Percentiles rank a stretch among this genome's conserved stretches.
Evolutionary conservation across 1,140 invertebrate genomes (phyloP).

Genomic region (Drosophila sp.): DNA sequence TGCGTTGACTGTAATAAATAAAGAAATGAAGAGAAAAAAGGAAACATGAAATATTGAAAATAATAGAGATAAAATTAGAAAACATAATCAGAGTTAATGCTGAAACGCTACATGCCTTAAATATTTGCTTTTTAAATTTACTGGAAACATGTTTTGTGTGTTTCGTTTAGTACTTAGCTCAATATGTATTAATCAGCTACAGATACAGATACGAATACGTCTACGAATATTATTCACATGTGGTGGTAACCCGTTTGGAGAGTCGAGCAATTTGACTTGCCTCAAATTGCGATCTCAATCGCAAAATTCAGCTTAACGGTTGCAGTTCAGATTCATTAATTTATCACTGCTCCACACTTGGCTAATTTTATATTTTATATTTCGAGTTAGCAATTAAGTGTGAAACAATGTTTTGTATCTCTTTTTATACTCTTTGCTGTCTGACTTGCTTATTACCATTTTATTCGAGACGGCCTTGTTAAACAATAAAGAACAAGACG

Average conservation of each 20-base stretch:
- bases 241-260: slow-evolving; percentile 47
- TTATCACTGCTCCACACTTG: slow-evolving; percentile 62
- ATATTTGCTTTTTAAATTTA: slow-evolving; percentile 51
- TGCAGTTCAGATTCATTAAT: slow-evolving; percentile 77
- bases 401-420: slow-evolving; percentile 65
- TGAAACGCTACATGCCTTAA: slow-evolving; percentile 39
- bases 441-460: slow-evolving; percentile 37
- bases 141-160: slow-evolving; percentile 48
- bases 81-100: slow-evolving; percentile 6
- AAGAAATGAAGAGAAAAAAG: slow-evolving; percentile 20
- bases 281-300: slow-evolving; percentile 27
- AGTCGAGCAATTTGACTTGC: slow-evolving; percentile 28
- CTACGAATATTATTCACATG: slow-evolving; percentile 2
- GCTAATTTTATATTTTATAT: slow-evolving; percentile 60
- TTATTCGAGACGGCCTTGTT: slow-evolving; percentile 44
- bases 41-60: slow-evolving; percentile 26
- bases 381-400: slow-evolving; percentile 74
- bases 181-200: slow-evolving; percentile 32
- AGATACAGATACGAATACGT: slow-evolving; percentile 9
- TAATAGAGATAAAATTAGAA: slow-evolving; percentile 39
- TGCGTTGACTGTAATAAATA: slow-evolving; percentile 30
- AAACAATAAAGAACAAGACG: background rate
- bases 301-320: slow-evolving; percentile 34
- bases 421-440: slow-evolving; percentile 9
- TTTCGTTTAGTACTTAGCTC: slow-evolving; percentile 40